Evolutionary conservation across 2,797 vertebrate species (phyloP), one percentile per base, ranked within the genome.

Genomic region (Sparidentex hasta): DNA sequence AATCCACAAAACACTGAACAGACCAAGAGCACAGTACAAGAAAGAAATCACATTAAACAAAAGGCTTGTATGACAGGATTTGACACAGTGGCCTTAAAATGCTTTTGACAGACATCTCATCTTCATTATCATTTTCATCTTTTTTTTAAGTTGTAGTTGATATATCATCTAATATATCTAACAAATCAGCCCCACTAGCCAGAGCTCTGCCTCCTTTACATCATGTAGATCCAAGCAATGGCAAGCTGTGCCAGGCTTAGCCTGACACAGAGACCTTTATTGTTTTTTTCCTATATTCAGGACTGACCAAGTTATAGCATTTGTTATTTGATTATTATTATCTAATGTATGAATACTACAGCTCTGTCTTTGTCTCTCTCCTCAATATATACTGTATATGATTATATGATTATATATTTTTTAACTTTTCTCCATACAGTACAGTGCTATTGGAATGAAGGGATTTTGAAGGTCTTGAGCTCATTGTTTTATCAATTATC

Each of bases 1-100:
- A 89, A 78, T 29, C 67, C 55, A 41, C 38, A 59, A 47, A 86
- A 90, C 84, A 86, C 74, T 81, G 27, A 85, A 75, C 82, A 88
- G 81, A 78, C 75, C 65, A 33, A 55, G n/a, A 65, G 63, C 61
- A 48, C 56, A 77, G 52, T 2, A n/a, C 29, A 43, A 43, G 2
- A 29, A 71, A 55, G 59, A 16, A 4, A 57, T 13, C 38, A 47
- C 43, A 41, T 41, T 43, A 27, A 86, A 71, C 48, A 80, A 6
- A 0, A n/a, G 2, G n/a, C 18, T 67, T 55, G n/a, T n/a, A 47
- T 38, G 13, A 73, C 48, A 38, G 8, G 1, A 7, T 3, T 46
- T 2, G 1, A 54, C 17, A 52, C 46, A 72, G 14, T 20, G 52
- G 41, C 25, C 61, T 69, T 57, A 52, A 56, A 55, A 29, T 14